Base-by-base conservation (phyloP, 2,888 invertebrate genomes). In the Anagyrus pseudococci region DNA sequence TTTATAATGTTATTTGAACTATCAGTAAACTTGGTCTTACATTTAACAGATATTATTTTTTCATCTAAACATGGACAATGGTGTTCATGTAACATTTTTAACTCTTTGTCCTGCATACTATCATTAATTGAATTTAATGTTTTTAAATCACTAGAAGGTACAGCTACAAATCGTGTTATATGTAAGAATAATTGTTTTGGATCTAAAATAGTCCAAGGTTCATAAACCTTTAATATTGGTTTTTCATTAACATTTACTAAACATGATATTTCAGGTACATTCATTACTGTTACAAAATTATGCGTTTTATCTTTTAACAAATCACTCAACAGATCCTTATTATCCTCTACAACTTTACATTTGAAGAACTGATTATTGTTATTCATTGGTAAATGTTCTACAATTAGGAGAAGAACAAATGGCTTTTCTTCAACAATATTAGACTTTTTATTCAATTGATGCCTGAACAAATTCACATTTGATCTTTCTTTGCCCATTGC, bases 171-270 rank as follows among this genome's bases (percentile, higher is more conserved):
- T 49, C 43, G 20, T 25, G 63, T 61, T 33, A 66, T 55, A 25
- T 57, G 58, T 17, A 63, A n/a, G 8, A 66, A 17, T 22, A 55
- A n/a, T 19, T 63, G 54, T 43, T 58, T 37, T 13, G 40, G 43
- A 58, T 66, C 66, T 52, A 66, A 2, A 48, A 66, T 37, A 20
- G 46, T 60, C 54, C 48, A 60, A 37, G 66, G 66, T 52, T 66
- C 56, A 61, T 55, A 66, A 58, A 66, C 43, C 25, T 63, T 66
- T 47, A 66, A 63, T 8, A 58, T 20, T 50, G 61, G 61, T 29
- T 66, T 63, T 19, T 60, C 37, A 41, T 47, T 63, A 40, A 46
- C 43, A 58, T 63, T 66, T 33, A 66, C 46, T 19, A 23, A 13
- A 19, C 47, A 3, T 23, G 66, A 66, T 22, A 66, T 44, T 54